phyloP scores from a whole-genome alignment of 2,113 vertebrate genomes.

The Sinocyclocheilus grahami region DNA sequence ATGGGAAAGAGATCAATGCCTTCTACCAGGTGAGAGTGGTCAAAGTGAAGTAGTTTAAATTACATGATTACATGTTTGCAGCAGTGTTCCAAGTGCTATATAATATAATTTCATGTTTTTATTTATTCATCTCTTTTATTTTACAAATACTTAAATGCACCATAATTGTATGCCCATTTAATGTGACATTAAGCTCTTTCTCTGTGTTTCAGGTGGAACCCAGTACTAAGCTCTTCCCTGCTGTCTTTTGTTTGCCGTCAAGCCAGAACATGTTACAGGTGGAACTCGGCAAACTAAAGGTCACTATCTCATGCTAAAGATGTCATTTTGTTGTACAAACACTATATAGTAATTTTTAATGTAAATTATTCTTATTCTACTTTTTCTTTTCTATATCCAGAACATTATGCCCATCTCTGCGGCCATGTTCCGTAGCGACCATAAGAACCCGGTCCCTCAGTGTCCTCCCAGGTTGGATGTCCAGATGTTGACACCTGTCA shows the following conservation, averaged over 20 bases:
- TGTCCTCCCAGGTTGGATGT: slow-evolving; percentile 85
- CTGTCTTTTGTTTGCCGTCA: slow-evolving; percentile 86
- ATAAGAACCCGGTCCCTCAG: slow-evolving; percentile 88
- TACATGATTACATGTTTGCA: too few species aligned
- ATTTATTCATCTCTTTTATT: not conserved
- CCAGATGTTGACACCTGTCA: slow-evolving; percentile 87
- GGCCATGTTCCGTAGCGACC: slow-evolving; percentile 93
- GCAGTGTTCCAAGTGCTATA: too few species aligned
- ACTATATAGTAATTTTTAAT: not conserved
- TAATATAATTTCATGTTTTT: too few species aligned
- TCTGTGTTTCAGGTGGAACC: slow-evolving; percentile 84
- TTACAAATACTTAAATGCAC: not conserved
- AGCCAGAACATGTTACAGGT: slow-evolving; percentile 90
- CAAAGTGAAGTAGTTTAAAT: not conserved
- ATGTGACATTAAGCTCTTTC: not conserved
- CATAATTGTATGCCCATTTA: not conserved
- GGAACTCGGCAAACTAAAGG: slow-evolving; percentile 93
- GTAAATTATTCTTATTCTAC: slow-evolving; percentile 5
- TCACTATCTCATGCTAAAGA: slow-evolving; percentile 50
- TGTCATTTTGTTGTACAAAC: not conserved
- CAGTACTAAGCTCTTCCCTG: slow-evolving; percentile 92
- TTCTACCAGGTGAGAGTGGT: slow-evolving; percentile 85
- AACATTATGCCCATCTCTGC: slow-evolving; percentile 96
- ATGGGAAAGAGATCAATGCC: slow-evolving; percentile 94
- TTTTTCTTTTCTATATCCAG: slow-evolving; percentile 63